Evolutionary conservation across 1,140 invertebrate species (phyloP), one percentile per base, ranked within the genome.

Genomic region (Phymastichus coffea): DNA sequence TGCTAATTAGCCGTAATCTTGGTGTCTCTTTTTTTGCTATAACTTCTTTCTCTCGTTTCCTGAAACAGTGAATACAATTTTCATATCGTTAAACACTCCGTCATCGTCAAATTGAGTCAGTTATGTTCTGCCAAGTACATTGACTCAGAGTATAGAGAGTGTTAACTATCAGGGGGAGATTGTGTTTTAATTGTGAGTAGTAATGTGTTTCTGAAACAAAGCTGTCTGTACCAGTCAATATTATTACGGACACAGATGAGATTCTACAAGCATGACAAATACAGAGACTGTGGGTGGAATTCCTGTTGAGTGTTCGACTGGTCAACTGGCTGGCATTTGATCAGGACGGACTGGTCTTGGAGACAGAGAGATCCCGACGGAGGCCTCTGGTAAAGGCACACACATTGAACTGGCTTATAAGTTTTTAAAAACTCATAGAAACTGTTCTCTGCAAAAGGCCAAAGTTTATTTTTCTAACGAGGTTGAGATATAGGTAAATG

Each of bases 361-460:
- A 26, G 77, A 80, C 20, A 73, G 83, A 66, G 85, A 88, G 71
- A 80, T 87, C 30, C 83, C 84, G 0, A 76, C 86, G 62, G 86
- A 88, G 70, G 83, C 86, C 35, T 86, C 84, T 49, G 81, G 82
- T 0, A 87, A 88, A 72, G 86, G 86, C 14, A 82, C 80, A 38
- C 83, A 86, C 65, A 80, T 87, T 43, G 71, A 80, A 26, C 67
- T 87, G 52, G 85, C 84, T 46, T 72, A 82, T 35, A 81, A 81
- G 64, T 87, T 83, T 74, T 70, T 88, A 14, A 79, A 81, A 40
- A 69, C 67, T 15, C 81, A 84, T 64, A 84, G 82, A 64, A 71
- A 75, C 52, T 83, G 81, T 76, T 78, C 71, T 49, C 70, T 81
- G 22, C 69, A 78, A 9, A 80, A 80, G 49, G 82, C 84, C 9